A percentile compares a stretch with the other conserved stretches of the same genome.
Evolutionary conservation across 1,140 invertebrate genomes (phyloP).

Genomic region (Bombus confusus): DNA sequence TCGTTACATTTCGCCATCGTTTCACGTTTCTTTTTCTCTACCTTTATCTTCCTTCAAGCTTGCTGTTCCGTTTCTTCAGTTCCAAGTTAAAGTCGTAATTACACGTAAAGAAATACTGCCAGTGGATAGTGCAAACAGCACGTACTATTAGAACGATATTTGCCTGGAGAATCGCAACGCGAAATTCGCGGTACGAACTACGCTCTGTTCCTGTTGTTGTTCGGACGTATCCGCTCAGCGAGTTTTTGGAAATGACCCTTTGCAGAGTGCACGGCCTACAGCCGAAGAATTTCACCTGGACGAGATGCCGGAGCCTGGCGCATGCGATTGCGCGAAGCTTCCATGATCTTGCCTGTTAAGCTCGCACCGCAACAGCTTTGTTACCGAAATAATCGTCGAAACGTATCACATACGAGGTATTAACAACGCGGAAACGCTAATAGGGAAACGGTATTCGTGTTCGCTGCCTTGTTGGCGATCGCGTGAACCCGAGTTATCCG

Average conservation of each 20-base stretch:
- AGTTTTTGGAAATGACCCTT: constrained; percentile 6
- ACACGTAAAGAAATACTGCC: background rate
- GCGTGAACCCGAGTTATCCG: background rate
- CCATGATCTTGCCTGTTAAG: no score
- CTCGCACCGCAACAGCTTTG: background rate
- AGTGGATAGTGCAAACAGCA: no score
- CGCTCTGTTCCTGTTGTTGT: background rate
- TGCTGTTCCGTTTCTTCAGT: no score
- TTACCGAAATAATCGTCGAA: constrained; percentile 12
- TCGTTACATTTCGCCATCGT: background rate
- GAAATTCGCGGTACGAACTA: background rate
- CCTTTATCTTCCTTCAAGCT: no score
- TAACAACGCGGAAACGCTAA: constrained; percentile 4
- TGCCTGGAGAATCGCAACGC: background rate
- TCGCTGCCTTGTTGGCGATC: background rate
- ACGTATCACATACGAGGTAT: constrained; percentile 1
- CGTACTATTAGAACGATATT: background rate
- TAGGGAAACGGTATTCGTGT: constrained; percentile 1
- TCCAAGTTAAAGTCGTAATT: background rate
- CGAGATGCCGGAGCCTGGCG: background rate
- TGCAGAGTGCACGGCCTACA: background rate
- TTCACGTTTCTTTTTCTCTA: no score
- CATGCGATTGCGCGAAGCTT: background rate
- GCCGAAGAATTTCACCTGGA: background rate
- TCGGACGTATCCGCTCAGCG: background rate